A percentile compares a stretch with the other conserved stretches of the same genome.
Conservation (phyloP, 1,140 invertebrate genomes). For the Brachionus manjavacas region DNA sequence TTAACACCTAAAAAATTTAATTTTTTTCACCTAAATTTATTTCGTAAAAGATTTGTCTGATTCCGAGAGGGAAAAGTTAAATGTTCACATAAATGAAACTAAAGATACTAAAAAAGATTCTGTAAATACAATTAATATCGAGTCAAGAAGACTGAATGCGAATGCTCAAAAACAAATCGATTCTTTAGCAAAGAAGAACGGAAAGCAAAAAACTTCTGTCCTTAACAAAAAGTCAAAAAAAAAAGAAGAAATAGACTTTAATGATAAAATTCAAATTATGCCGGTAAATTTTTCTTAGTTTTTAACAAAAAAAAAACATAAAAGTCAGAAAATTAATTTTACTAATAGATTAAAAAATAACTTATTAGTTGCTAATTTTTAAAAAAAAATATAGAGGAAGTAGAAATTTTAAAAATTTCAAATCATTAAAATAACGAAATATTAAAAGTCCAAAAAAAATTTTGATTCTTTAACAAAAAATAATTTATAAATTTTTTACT, state of each 20-base stretch:
- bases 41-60: not conserved
- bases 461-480: no score
- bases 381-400: no score
- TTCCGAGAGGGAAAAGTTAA: not conserved
- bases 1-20: not conserved
- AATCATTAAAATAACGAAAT: no score
- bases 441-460: no score
- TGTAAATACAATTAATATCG: not conserved
- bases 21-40: not conserved
- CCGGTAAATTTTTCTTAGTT: not conserved
- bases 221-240: not conserved
- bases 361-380: no score
- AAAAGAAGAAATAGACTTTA: not conserved
- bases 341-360: no score
- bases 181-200: not conserved
- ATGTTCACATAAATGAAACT: not conserved
- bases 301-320: no score
- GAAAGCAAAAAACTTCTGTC: not conserved
- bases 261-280: not conserved
- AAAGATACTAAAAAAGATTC: not conserved
- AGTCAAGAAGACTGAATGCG: not conserved
- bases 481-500: no score
- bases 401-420: no score
- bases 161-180: not conserved
- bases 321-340: no score